A percentile compares a stretch with the other conserved stretches of the same genome.
Evolutionary conservation across 1,140 invertebrate genomes (phyloP).

Genomic region (Drosophila sp.): DNA sequence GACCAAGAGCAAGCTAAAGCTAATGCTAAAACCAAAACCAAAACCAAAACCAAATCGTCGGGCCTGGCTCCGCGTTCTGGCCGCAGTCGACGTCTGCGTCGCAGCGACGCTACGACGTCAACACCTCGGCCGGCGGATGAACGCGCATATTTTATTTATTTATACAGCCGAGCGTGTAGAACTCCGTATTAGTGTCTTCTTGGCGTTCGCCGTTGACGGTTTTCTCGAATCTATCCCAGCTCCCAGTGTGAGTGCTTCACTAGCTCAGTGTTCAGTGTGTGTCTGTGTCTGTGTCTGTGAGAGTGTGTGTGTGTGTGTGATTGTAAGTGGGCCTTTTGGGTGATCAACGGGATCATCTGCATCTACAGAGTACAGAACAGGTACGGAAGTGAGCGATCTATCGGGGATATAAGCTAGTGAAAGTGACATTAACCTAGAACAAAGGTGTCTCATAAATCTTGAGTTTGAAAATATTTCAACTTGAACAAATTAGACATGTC

Average conservation of each 20-base stretch:
- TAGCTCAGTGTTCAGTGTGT: conserved; percentile 19
- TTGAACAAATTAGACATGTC: conserved; percentile 16
- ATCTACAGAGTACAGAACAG: conserved; percentile 45
- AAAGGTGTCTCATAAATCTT: not conserved
- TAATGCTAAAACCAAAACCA: conserved; percentile 26
- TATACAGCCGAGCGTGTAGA: conserved; percentile 80
- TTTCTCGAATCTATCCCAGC: conserved; percentile 39
- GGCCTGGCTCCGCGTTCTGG: conserved; percentile 44
- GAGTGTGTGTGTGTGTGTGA: conserved; percentile 33
- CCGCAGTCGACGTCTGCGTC: conserved; percentile 21
- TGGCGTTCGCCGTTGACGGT: conserved; percentile 78
- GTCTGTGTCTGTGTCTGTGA: too few species aligned
- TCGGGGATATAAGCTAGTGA: conserved; percentile 24
- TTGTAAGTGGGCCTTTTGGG: conserved; percentile 14
- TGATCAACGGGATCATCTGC: conserved; percentile 21
- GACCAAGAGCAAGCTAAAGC: conserved; percentile 41
- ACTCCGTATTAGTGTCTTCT: conserved; percentile 84
- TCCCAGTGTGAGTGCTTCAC: conserved; percentile 51
- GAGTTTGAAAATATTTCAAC: too few species aligned
- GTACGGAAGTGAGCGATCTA: conserved; percentile 67
- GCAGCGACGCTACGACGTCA: conserved; percentile 37
- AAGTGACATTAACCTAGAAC: conserved; percentile 45
- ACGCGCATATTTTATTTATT: conserved; percentile 80
- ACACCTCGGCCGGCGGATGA: conserved; percentile 52
- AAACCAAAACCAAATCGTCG: conserved; percentile 32